These are phyloP conservation scores for Congeria kusceri DNA, from an alignment of 2,888 invertebrate species.

Conservation along the genomic window DNA sequence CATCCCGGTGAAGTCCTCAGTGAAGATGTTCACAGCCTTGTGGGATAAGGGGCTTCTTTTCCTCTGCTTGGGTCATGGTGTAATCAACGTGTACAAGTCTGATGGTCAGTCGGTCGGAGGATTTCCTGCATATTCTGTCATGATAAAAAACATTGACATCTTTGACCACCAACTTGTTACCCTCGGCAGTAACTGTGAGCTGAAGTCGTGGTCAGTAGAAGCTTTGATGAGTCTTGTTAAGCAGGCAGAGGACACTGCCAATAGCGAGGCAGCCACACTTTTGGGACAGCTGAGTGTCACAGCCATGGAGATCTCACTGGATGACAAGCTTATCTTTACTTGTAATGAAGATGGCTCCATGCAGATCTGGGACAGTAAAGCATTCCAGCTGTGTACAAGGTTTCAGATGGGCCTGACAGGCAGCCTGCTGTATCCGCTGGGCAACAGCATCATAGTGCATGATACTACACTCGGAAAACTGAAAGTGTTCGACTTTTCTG, in stretches of 20 bases:
- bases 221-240: slow-evolving; percentile 38
- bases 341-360: slow-evolving; percentile 56
- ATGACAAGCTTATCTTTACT: slow-evolving; percentile 56
- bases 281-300: slow-evolving; percentile 51
- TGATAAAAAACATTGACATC: slow-evolving; percentile 40
- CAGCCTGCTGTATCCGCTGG: slow-evolving; percentile 45
- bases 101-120: slow-evolving; percentile 52
- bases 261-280: slow-evolving; percentile 9
- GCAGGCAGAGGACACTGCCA: not conserved
- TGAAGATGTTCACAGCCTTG: slow-evolving; percentile 56
- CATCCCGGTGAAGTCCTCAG: slow-evolving; percentile 41
- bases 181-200: slow-evolving; percentile 48
- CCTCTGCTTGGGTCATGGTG: slow-evolving; percentile 64
- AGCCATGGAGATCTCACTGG: slow-evolving; percentile 47
- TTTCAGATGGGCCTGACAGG: slow-evolving; percentile 61
- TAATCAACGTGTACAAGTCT: slow-evolving; percentile 62
- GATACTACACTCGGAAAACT: slow-evolving; percentile 57
- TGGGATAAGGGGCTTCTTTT: slow-evolving; percentile 67
- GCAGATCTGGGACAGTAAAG: slow-evolving; percentile 56
- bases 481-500: slow-evolving; percentile 55
- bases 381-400: slow-evolving; percentile 39
- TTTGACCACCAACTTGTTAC: slow-evolving; percentile 60
- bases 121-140: slow-evolving; percentile 56
- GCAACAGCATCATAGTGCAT: slow-evolving; percentile 53
- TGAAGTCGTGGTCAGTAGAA: slow-evolving; percentile 66